A percentile compares a stretch with the other conserved stretches of the same genome.
Evolutionary conservation across 2,888 invertebrate species (phyloP).

Genomic region (Chloroclystis v-ata): DNA sequence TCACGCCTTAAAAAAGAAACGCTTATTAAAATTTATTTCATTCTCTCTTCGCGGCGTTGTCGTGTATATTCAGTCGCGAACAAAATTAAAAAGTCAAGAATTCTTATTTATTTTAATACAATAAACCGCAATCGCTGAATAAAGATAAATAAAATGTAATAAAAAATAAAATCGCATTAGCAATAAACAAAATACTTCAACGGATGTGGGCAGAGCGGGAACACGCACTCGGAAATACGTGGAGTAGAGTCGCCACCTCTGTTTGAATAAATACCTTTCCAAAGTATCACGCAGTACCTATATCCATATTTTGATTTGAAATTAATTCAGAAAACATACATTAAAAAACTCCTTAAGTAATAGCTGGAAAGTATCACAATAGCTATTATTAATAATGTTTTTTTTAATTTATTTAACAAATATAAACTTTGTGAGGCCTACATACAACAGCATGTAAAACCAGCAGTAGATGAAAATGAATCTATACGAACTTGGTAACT

Average conservation of each 20-base stretch:
- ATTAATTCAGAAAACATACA: too few species aligned
- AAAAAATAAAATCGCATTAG: conserved; percentile 79
- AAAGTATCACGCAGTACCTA: too few species aligned
- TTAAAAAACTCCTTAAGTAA: too few species aligned
- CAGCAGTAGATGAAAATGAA: too few species aligned
- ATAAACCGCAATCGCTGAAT: conserved; percentile 79
- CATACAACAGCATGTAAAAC: too few species aligned
- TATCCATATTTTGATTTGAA: too few species aligned
- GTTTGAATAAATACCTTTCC: too few species aligned
- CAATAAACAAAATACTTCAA: conserved; percentile 79
- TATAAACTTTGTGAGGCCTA: too few species aligned
- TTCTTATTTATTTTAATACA: conserved; percentile 79
- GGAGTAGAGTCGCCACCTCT: conserved; percentile 40
- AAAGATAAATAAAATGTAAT: conserved; percentile 79
- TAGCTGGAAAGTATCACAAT: too few species aligned
- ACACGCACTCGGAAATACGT: conserved; percentile 55
- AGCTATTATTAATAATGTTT: too few species aligned
- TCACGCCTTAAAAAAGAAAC: conserved; percentile 78
- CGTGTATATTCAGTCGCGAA: conserved; percentile 75
- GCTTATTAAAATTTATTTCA: conserved; percentile 79
- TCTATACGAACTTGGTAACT: too few species aligned
- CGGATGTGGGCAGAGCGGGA: conserved; percentile 74
- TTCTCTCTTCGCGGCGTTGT: conserved; percentile 73
- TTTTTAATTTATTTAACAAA: too few species aligned
- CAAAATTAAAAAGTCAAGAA: conserved; percentile 79